Conservation (phyloP, 2,888 invertebrate species). For the Eupsilia transversa region DNA sequence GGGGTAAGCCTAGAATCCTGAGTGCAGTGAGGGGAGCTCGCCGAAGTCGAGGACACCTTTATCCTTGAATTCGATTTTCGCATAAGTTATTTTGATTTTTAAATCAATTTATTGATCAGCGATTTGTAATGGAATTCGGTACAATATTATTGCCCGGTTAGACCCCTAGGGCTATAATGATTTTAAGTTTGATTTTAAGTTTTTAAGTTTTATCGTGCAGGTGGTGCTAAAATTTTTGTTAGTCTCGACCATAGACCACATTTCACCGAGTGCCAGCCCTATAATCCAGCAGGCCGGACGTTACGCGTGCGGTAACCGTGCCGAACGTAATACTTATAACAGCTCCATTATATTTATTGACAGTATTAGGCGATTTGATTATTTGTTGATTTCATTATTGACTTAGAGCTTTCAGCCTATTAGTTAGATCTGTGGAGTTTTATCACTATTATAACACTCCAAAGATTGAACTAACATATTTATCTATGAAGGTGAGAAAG, state of each 20-base stretch:
- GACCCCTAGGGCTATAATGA: not conserved
- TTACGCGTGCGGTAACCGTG: conserved; percentile 76
- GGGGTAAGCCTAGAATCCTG: not conserved
- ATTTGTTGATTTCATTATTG: not conserved
- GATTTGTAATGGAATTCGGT: not conserved
- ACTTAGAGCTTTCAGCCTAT: not conserved
- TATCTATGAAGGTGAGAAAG: fast-evolving
- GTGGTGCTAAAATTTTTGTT: not conserved
- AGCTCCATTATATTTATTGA: conserved; percentile 72
- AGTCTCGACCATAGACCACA: conserved; percentile 3
- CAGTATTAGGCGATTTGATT: conserved; percentile 45
- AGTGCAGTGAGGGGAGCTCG: not conserved
- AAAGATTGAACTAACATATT: not conserved
- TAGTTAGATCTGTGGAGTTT: too few species aligned
- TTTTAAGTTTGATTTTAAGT: too few species aligned
- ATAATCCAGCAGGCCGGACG: conserved; percentile 72
- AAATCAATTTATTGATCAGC: not conserved
- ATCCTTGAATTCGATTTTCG: not conserved
- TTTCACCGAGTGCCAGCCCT: conserved; percentile 80
- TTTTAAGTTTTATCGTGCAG: not conserved
- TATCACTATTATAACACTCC: too few species aligned
- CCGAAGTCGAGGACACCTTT: not conserved
- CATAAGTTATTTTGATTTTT: not conserved
- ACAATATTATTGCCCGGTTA: not conserved
- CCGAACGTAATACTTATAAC: conserved; percentile 73